Conservation (phyloP, 1,140 invertebrate species). For the Hyles vespertilio region DNA sequence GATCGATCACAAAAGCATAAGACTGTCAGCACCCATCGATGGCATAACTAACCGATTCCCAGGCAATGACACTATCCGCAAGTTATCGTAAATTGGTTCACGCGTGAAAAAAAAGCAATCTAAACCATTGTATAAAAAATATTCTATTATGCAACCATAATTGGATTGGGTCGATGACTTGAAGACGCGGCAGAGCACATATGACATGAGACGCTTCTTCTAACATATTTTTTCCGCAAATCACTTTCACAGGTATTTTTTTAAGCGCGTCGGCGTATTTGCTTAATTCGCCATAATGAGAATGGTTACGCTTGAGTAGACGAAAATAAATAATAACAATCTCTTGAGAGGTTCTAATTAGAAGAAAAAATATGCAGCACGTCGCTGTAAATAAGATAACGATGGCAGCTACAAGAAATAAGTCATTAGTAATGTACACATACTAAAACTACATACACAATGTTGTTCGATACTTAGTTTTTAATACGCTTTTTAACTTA, state of each 20-base stretch:
- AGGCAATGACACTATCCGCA: conserved; percentile 28
- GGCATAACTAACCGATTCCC: conserved; percentile 8
- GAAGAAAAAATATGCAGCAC: conserved; percentile 8
- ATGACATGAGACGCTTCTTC: conserved; percentile 29
- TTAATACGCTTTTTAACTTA: too few relatives aligned
- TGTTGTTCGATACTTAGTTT: too few relatives aligned
- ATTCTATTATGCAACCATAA: conserved; percentile 55
- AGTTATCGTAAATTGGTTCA: conserved; percentile 43
- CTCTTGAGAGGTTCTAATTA: conserved; percentile 15
- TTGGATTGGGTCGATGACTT: conserved; percentile 55
- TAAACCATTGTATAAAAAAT: conserved; percentile 40
- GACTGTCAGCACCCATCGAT: background rate
- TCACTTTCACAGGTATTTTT: conserved; percentile 38
- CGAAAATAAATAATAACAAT: background rate
- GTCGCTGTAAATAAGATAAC: too few relatives aligned
- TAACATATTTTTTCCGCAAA: conserved; percentile 32
- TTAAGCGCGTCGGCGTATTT: conserved; percentile 8
- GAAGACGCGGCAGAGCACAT: conserved; percentile 31
- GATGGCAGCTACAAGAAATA: too few relatives aligned
- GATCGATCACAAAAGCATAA: background rate
- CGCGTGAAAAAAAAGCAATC: conserved; percentile 53
- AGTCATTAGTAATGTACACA: too few relatives aligned
- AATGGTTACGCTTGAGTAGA: conserved; percentile 27
- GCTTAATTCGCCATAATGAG: conserved; percentile 15
- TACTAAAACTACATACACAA: too few relatives aligned